These are phyloP conservation scores for Miltochrista miniata DNA, from an alignment of 2,888 invertebrate species.

Conservation along the genomic window DNA sequence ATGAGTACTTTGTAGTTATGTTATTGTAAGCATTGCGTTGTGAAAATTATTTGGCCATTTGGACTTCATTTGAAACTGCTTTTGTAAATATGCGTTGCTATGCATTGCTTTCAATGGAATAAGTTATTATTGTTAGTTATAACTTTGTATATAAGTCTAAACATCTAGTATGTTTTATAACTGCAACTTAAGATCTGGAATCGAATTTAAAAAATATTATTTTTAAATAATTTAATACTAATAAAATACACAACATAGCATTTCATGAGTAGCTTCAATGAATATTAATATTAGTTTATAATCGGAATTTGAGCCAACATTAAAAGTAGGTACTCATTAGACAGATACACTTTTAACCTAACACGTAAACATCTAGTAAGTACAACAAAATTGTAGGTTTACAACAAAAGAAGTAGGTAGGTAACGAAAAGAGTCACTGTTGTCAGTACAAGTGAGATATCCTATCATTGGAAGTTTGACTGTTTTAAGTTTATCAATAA, in stretches of 20 bases:
- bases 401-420: not conserved
- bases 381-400: not conserved
- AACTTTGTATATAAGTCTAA: not conserved
- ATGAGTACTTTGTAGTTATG: constrained; percentile 48
- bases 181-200: not conserved
- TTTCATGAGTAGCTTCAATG: too few species aligned
- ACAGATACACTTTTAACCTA: too few species aligned
- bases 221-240: too few species aligned
- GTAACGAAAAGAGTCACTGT: too few species aligned
- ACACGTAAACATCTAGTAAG: too few species aligned
- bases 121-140: not conserved
- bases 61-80: not conserved
- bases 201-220: not conserved
- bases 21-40: constrained; percentile 23
- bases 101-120: not conserved
- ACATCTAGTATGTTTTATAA: not conserved
- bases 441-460: constrained; percentile 5
- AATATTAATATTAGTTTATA: too few species aligned
- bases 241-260: too few species aligned
- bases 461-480: constrained; percentile 38
- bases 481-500: constrained; percentile 52
- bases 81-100: constrained; percentile 2
- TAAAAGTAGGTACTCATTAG: too few species aligned
- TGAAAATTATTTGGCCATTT: constrained; percentile 18
- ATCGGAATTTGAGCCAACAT: too few species aligned